A percentile compares a stretch with the other conserved stretches of the same genome.
Conservation (phyloP, 2,113 vertebrate genomes). For the Dipodomys merriami region DNA sequence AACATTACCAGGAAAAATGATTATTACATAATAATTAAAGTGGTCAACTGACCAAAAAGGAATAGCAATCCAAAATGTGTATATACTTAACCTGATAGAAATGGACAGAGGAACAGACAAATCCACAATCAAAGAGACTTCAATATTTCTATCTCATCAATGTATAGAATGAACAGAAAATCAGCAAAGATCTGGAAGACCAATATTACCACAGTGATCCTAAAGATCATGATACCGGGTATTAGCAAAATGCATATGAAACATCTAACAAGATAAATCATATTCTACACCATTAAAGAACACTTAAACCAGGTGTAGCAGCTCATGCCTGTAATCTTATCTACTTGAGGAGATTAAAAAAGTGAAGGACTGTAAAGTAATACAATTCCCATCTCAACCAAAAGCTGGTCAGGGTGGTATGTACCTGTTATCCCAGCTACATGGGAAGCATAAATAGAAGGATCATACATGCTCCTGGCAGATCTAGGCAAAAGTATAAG, state of each 20-base stretch:
- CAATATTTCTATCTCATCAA: not conserved
- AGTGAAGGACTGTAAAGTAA: too few species aligned
- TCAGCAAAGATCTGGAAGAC: not conserved
- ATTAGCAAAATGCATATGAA: not conserved
- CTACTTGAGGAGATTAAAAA: too few species aligned
- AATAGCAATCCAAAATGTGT: not conserved
- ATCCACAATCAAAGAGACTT: not conserved
- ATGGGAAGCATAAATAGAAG: too few species aligned
- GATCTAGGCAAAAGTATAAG: too few species aligned
- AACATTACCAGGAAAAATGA: not conserved
- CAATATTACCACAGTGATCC: not conserved
- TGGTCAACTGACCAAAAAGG: not conserved
- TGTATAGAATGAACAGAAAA: not conserved
- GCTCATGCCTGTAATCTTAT: too few species aligned
- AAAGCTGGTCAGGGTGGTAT: too few species aligned
- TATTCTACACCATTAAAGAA: too few species aligned
- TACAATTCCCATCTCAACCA: too few species aligned
- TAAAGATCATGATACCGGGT: not conserved
- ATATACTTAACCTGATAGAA: slow-evolving; percentile 13
- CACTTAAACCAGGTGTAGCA: too few species aligned
- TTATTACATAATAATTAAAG: slow-evolving; percentile 2
- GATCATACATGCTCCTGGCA: too few species aligned
- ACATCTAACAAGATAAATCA: not conserved
- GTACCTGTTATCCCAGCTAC: too few species aligned
- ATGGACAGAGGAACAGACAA: not conserved